A percentile compares a stretch with the other conserved stretches of the same genome.
Conservation (phyloP, 1,140 invertebrate genomes). For the Magallana angulata region DNA sequence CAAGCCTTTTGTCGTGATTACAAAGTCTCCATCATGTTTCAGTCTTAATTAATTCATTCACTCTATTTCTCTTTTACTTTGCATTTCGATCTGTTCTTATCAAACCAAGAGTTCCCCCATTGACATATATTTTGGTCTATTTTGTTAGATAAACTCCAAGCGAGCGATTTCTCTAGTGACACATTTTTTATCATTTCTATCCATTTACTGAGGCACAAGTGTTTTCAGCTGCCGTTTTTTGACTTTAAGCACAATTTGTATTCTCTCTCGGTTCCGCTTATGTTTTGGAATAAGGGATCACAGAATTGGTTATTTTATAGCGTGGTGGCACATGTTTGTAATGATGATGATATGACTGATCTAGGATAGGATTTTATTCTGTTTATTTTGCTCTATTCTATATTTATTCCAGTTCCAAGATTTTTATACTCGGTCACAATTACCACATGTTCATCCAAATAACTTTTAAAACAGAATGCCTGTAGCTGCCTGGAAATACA, state of each 20-base stretch:
- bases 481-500: no score
- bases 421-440: neutral
- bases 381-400: slow-evolving; percentile 14
- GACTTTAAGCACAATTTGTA: slow-evolving; percentile 33
- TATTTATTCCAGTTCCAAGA: neutral
- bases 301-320: neutral
- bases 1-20: neutral
- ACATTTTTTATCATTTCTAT: slow-evolving; percentile 21
- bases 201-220: slow-evolving; percentile 18
- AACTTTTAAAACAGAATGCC: neutral
- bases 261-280: neutral
- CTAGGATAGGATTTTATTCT: slow-evolving; percentile 24
- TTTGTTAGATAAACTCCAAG: neutral
- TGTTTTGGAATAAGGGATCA: slow-evolving; percentile 17
- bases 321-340: slow-evolving; percentile 24
- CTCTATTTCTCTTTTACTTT: neutral
- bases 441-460: neutral
- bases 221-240: slow-evolving; percentile 13
- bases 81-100: neutral
- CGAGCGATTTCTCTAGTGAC: slow-evolving; percentile 20
- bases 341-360: slow-evolving; percentile 14
- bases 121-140: slow-evolving; percentile 18
- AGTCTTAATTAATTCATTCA: neutral
- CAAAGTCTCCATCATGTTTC: neutral
- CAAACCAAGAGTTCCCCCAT: neutral